Evolutionary conservation across 2,113 vertebrate species (phyloP), one percentile per base, ranked within the genome.

Genomic region (Clarias macrocephalus): DNA sequence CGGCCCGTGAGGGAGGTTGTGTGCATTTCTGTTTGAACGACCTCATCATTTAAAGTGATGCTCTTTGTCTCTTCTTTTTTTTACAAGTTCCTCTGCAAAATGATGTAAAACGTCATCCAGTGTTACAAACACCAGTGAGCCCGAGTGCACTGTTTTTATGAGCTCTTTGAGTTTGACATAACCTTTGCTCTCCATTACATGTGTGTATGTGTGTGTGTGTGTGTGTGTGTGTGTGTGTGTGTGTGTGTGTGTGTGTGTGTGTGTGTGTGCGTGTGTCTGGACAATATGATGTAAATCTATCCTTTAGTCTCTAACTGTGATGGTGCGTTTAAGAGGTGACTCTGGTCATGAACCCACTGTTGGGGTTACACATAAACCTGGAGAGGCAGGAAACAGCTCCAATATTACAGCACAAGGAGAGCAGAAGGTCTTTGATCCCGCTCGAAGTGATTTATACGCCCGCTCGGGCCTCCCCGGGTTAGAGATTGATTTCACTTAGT

Each of bases 301-400:
- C 76, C n/a, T 16, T 56, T 57, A 28, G 15, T 79, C 76, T 56
- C 52, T 7, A 57, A 79, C 25, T 79, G 54, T 79, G 76, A 57
- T 79, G 76, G 52, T 79, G 54, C 76, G 28, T 79, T 79, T 28
- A 56, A 28, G 25, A 79, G 48, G 52, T 79, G 37, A 33, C 8
- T 7, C 77, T 48, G 54, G 54, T 59, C 77, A 59, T 59, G 77
- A 79, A 59, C 54, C 77, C 77, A 60, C 18, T 33, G 56, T 56
- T 80, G 77, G 79, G 93, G 92, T 93, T 92, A 92, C 81, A 65
- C 86, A 72, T 89, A 91, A 89, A 92, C 91, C 92, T 91, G 87
- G 21, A 89, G 90, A 93, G 91, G 91, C 93, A 94, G 93, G 93
- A 95, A 95, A 95, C 95, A 91, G 90, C 89, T 94, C 92, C 93